phyloP scores from a whole-genome alignment of 30 jellyfish, hydroid and myxozoan species.

The Hydractinia symbiolongicarpus region DNA sequence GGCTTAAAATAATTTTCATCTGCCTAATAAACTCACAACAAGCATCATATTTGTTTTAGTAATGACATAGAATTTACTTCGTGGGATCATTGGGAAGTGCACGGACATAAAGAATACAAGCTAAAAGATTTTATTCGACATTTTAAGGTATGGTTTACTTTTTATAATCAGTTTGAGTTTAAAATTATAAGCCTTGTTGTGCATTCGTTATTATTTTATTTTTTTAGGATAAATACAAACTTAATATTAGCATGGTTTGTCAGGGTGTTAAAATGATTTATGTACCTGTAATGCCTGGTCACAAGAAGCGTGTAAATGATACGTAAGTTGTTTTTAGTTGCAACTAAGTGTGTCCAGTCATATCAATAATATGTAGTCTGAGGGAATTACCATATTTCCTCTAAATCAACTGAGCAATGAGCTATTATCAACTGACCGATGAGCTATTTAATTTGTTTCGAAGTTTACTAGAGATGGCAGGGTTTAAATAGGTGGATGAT shows the following conservation, averaged over 20 bases:
- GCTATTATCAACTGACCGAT: too few species aligned
- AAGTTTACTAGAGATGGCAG: too few species aligned
- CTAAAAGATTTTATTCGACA: constrained; percentile 47
- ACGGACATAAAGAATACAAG: constrained; percentile 55
- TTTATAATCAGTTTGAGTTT: background rate
- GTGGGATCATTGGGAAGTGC: constrained; percentile 91
- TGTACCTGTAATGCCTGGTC: constrained; percentile 73
- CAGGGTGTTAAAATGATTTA: constrained; percentile 69
- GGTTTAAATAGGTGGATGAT: too few species aligned
- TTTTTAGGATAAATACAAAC: constrained; percentile 50
- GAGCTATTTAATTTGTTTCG: too few species aligned
- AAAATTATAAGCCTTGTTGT: background rate
- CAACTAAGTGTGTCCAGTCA: background rate
- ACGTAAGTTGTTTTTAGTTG: constrained; percentile 30
- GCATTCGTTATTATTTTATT: background rate
- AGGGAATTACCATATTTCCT: too few species aligned
- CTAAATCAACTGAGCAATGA: too few species aligned
- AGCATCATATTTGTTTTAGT: constrained; percentile 12
- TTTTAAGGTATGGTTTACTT: constrained; percentile 42
- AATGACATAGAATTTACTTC: constrained; percentile 47
- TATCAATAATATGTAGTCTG: background rate
- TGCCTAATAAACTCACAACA: too few species aligned
- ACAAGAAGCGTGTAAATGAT: constrained; percentile 24
- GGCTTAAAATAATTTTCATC: too few species aligned
- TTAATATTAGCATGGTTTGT: constrained; percentile 64